phyloP scores from a whole-genome alignment of 2,113 vertebrate species.

The Callopanchax toddi region DNA sequence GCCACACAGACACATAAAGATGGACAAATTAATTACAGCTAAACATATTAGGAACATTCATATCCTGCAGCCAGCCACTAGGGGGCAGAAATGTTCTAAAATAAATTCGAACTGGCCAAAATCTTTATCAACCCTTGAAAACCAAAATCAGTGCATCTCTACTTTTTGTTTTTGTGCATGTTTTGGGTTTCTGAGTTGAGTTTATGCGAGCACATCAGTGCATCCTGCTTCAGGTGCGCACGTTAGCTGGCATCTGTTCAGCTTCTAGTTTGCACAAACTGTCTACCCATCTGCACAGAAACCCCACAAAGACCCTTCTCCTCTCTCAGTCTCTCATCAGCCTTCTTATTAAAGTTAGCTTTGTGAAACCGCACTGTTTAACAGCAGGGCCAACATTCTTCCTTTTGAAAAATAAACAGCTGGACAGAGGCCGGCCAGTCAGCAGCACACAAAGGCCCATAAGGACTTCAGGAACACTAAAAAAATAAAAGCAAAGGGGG shows the following conservation, averaged over 20 bases:
- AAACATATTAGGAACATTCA: too few species aligned
- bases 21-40: too few species aligned
- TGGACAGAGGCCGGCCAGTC: constrained; percentile 28
- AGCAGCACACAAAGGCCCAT: constrained; percentile 22
- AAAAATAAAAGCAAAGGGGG: constrained; percentile 1
- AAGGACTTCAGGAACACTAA: constrained; percentile 28
- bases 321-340: constrained; percentile 63
- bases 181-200: too few species aligned
- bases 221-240: constrained; percentile 12
- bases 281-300: constrained; percentile 13
- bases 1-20: too few species aligned
- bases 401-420: constrained; percentile 67
- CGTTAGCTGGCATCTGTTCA: neutral
- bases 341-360: constrained; percentile 75
- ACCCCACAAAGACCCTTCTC: neutral
- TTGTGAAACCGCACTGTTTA: constrained; percentile 68
- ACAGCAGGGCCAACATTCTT: constrained; percentile 52
- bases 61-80: too few species aligned
- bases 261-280: neutral
- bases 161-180: too few species aligned
- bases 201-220: neutral
- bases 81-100: too few species aligned
- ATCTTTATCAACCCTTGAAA: too few species aligned
- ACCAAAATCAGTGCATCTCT: too few species aligned
- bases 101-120: too few species aligned